Evolutionary conservation across 2,113 vertebrate species (phyloP), one percentile per base, ranked within the genome.

Genomic region (Oreotrochilus melanogaster): DNA sequence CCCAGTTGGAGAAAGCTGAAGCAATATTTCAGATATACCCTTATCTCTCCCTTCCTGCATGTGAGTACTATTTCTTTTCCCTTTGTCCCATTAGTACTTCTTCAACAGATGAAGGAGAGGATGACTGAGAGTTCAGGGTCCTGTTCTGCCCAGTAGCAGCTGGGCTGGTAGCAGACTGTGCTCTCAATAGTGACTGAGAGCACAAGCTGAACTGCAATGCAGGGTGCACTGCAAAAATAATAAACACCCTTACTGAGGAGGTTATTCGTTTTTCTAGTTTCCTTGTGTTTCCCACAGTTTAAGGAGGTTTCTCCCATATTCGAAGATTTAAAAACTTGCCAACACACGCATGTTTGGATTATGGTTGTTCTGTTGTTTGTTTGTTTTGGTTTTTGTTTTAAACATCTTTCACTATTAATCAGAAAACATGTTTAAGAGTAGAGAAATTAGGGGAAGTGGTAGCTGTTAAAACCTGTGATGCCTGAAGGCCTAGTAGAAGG

Each of bases 211-310:
- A 62, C 6, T 50, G 33, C 28, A 42, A 66, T 10, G 47, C 76
- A 81, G 19, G 28, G 25, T 30, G 35, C n/a, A 91, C 60, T 8
- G 33, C 58, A 39, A 39, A 39, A 39, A 12, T 39, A 39, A 39
- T 39, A 39, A 39, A 31, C 70, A 23, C 6, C 24, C 19, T 65
- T n/a, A 6, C 0, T 21, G 39, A 15, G 4, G 16, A 73, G 2
- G 0, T 16, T 35, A 47, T 14, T 67, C 7, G 37, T 51, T 81
- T 50, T 50, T 74, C 54, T 33, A 66, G 11, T 15, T 22, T 87
- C 19, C 28, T 48, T 66, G 69, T 35, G 51, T 24, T 31, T 87
- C 11, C 9, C 18, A 19, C 10, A 6, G 7, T 35, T 45, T 81
- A 54, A 22, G 10, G 8, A 54, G 42, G 6, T 45, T 70, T 87